Conservation (phyloP, 2,113 vertebrate genomes). For the Bostrychus sinensis region DNA sequence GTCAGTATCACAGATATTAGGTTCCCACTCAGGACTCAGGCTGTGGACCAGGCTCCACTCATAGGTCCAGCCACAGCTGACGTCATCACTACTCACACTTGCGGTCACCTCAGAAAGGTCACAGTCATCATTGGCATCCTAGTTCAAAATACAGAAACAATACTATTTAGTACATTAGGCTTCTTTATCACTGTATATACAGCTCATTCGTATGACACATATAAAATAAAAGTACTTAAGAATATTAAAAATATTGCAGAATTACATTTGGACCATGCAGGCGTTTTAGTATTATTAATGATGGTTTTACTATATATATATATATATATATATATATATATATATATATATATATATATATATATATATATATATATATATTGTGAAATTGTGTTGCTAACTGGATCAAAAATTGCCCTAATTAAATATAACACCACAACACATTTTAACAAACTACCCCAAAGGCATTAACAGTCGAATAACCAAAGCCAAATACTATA, state of each 20-base stretch:
- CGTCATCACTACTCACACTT: conserved; percentile 66
- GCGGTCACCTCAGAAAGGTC: conserved; percentile 54
- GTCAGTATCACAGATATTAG: conserved; percentile 75
- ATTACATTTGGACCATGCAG: no score
- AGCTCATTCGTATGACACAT: no score
- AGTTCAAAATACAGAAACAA: conserved; percentile 26
- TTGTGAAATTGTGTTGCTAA: not conserved
- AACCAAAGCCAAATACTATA: not conserved
- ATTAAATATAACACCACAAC: not conserved
- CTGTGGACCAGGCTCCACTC: conserved; percentile 72
- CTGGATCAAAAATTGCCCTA: no score
- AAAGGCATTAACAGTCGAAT: no score
- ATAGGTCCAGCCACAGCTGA: conserved; percentile 54
- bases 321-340: no score
- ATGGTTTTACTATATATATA: no score
- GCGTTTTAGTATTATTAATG: no score
- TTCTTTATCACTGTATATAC: not conserved
- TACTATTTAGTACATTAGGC: conserved; percentile 20
- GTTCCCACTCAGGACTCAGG: conserved; percentile 78
- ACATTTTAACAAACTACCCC: not conserved
- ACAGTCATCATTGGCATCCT: conserved; percentile 49
- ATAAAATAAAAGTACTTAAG: no score
- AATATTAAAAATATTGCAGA: no score
- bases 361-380: no score
- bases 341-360: no score